A percentile compares a stretch with the other conserved stretches of the same genome.
Evolutionary conservation across 37 sponge, comb jelly and placozoan genomes (phyloP).

Genomic region (Beroe ovata): DNA sequence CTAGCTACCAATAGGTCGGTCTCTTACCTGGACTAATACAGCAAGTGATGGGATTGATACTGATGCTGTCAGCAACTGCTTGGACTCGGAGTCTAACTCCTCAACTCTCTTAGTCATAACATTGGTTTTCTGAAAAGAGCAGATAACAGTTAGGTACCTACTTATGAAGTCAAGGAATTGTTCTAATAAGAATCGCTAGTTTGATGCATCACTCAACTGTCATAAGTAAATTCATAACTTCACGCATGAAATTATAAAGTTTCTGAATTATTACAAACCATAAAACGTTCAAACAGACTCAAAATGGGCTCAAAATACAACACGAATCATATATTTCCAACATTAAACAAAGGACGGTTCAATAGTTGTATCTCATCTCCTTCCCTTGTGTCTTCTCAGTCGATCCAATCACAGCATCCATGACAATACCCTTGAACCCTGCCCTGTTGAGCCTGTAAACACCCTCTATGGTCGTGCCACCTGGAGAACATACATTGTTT

Average conservation of each 20-base stretch:
- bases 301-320: too few relatives aligned
- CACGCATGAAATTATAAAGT: too few relatives aligned
- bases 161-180: too few relatives aligned
- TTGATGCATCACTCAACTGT: too few relatives aligned
- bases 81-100: conserved; percentile 13
- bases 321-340: too few relatives aligned
- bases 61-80: conserved; percentile 17
- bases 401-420: conserved; percentile 58
- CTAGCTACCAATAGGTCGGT: too few relatives aligned
- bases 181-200: too few relatives aligned
- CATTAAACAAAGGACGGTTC: too few relatives aligned
- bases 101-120: background rate
- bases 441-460: conserved; percentile 45
- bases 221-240: too few relatives aligned
- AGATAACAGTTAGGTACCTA: background rate
- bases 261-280: too few relatives aligned
- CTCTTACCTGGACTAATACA: conserved; percentile 25
- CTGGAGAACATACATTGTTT: conserved; percentile 54
- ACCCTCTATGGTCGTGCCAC: conserved; percentile 52
- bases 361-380: conserved; percentile 21
- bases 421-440: conserved; percentile 58
- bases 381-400: conserved; percentile 58
- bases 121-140: too few relatives aligned
- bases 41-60: conserved; percentile 46
- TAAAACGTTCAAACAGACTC: too few relatives aligned